Evolutionary conservation across 2,113 vertebrate species (phyloP), one percentile per base, ranked within the genome.

Genomic region (Bolborhynchus lineola): DNA sequence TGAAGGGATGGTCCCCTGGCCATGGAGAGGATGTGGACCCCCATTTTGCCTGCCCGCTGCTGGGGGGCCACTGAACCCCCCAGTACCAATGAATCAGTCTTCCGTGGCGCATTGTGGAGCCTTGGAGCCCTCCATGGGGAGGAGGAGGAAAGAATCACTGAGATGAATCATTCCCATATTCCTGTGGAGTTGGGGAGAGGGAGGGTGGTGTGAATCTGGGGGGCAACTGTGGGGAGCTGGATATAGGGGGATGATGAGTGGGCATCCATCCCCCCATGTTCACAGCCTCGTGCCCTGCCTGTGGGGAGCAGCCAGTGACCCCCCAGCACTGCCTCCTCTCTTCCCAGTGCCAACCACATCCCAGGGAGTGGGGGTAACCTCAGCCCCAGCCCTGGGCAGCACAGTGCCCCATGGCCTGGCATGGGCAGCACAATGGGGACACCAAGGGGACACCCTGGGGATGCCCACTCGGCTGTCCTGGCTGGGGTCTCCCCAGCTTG

Each of bases 251-350:
- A 13, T 21, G 37, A 19, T 26, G 60, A 47, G 21, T 4, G 25
- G 29, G 5, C 4, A 16, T 12, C 19, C 2, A 1, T 6, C 4
- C 24, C 57, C 33, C 14, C 29, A 3, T 0, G 4, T 50, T 19
- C 10, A 6, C 0, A 13, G 9, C 28, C 20, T 47, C 6, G 4
- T 63, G 55, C 24, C 26, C 25, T 42, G 50, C 63, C 64, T 15
- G n/a, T 6, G 26, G 82, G 60, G 46, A 41, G 29, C 78, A 19
- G 50, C 14, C 0, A 19, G 49, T 50, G 37, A 19, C 19, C 23
- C 29, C 60, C 20, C 1, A 3, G n/a, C 31, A 42, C 13, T 11
- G 29, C 26, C 16, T 44, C 46, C 31, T 23, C 18, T 31, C 39
- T 7, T 46, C 18, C 50, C 41, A 4, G 16, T 8, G 18, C 67